Evolutionary conservation across 2,113 vertebrate species (phyloP), one percentile per base, ranked within the genome.

Genomic region (Anhinga rufa): DNA sequence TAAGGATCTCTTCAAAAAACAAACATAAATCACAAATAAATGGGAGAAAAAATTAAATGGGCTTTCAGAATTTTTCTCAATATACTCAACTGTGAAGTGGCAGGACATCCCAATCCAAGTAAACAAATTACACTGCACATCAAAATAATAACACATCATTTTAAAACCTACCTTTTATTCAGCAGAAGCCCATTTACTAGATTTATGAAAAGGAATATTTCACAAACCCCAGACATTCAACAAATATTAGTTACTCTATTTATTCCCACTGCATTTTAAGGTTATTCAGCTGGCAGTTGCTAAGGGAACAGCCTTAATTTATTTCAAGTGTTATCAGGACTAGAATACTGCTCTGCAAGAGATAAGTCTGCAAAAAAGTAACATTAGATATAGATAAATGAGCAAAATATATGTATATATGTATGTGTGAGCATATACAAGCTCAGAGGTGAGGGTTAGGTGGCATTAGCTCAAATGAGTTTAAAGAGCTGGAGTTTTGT

Each of bases 141-240:
- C 38, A 92, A 85, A 97, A 94, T 92, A 97, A 96, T 74, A 95
- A 44, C 54, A 89, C 21, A 72, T 61, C 29, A 95, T 90, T 96
- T 95, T 83, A 91, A 96, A 97, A 51, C 17, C 12, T 58, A 84
- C 46, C 48, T 34, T 91, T 95, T 83, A 90, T 93, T 93, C 81
- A 95, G n/a, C 66, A 87, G 46, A 85, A 89, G 17, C 28, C 11
- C 32, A 89, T 60, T 96, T 94, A 60, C 69, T 40, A 88, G 46
- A 80, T 93, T 88, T 71, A 91, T 88, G 71, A 64, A 64, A 80
- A 94, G 38, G 61, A 92, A 81, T 95, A 95, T 96, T 94, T 95
- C 85, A 90, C 52, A 87, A 88, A 46, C 19, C 9, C 25, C 72
- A 94, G 68, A 92, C 1, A 0, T 89, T 80, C 92, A 81, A 40